Evolutionary conservation across 2,888 invertebrate genomes (phyloP), one percentile per base, ranked within the genome.

Genomic region (Eilema caniola): DNA sequence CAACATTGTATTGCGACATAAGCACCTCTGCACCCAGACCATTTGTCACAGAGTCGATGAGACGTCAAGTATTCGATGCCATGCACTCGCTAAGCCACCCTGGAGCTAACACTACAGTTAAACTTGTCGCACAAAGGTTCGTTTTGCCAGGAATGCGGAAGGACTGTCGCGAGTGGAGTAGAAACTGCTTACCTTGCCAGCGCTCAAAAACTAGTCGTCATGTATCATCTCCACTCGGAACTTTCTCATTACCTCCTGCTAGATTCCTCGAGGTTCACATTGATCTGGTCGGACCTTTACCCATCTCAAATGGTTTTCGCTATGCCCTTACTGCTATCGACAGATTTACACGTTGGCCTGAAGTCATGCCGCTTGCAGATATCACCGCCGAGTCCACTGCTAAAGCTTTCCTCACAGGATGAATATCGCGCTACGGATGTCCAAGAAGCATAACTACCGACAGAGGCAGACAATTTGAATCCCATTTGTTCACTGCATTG

Each of bases 341-440:
- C 74, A 76, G 88, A 0, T 85, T 83, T 65, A 88, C 91, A 0
- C 79, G 90, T 10, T 92, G 92, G 92, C 86, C 89, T 25, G 77
- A 90, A 70, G 89, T 81, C 0, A 72, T 83, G 14, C 90, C 91
- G 0, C 61, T 91, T 0, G 14, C 33, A 0, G 85, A 91, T 66
- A 89, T 88, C 20, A 87, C 88, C 2, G 90, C 89, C 0, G 87
- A 85, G 67, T 85, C 89, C 0, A 85, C 88, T 4, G 88, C 88
- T 0, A 56, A 71, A n/a, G 85, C 88, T 2, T 83, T 95, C 11
- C 69, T 86, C 24, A 56, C 66, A 0, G 74, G 76, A 0, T 95
- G 92, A 57, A 20, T 65, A 1, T 3, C 65, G 0, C 56, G 65
- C 0, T 57, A 33, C 11, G 57, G 66, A 1, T 66, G 66, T 57